These are phyloP conservation scores for Palythoa grandiflora DNA, from an alignment of 92 coral and sea anemone species.

Conservation along the genomic window DNA sequence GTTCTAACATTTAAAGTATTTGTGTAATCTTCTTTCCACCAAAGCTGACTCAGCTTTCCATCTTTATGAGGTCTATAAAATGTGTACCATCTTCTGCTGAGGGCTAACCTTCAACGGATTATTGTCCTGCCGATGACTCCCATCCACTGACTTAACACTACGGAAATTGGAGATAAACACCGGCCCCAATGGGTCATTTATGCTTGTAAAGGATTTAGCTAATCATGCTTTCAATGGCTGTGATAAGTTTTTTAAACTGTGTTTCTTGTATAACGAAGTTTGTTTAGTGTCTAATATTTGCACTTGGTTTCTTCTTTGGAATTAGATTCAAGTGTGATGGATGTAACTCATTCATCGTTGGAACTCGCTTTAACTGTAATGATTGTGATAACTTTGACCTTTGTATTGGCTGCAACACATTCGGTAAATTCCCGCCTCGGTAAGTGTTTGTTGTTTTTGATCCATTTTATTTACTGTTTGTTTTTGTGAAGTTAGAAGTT, in stretches of 20 bases:
- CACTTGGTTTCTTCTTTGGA: not conserved
- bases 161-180: too few species aligned
- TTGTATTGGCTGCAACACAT: slow-evolving; percentile 91
- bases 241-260: not conserved
- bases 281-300: not conserved
- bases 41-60: too few species aligned
- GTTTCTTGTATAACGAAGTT: not conserved
- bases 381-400: slow-evolving; percentile 92
- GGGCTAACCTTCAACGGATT: too few species aligned
- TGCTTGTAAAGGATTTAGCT: too few species aligned
- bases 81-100: too few species aligned
- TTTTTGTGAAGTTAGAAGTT: not conserved
- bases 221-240: not conserved
- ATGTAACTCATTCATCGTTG: slow-evolving; percentile 87
- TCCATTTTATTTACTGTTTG: not conserved
- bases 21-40: too few species aligned
- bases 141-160: too few species aligned
- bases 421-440: slow-evolving; percentile 81
- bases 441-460: slow-evolving; percentile 31
- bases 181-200: too few species aligned
- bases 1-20: too few species aligned
- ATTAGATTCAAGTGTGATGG: slow-evolving; percentile 78
- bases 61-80: too few species aligned
- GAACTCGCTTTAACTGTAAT: slow-evolving; percentile 93
- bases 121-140: too few species aligned